Conservation (phyloP, 2,113 vertebrate species). For the Hyperopisus bebe region DNA sequence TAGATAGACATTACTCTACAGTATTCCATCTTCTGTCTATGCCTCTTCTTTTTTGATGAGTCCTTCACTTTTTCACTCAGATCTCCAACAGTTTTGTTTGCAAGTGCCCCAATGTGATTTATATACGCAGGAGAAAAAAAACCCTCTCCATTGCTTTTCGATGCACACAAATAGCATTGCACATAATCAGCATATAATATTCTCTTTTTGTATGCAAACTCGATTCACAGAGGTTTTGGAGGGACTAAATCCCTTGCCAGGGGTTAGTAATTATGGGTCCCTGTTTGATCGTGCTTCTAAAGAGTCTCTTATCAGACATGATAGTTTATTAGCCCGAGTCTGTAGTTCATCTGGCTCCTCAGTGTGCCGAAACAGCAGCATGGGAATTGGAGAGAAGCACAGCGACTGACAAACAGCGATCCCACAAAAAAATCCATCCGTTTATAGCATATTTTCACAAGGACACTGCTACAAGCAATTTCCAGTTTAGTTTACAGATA, state of each 20-base stretch:
- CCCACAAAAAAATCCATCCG: not conserved
- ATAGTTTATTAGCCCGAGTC: not conserved
- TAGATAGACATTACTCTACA: not conserved
- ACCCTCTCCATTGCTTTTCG: not conserved
- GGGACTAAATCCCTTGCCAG: constrained; percentile 4
- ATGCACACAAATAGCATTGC: not conserved
- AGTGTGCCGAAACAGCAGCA: not conserved
- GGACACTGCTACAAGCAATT: not conserved
- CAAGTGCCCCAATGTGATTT: not conserved
- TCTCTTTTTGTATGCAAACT: constrained; percentile 6
- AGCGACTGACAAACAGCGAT: not conserved
- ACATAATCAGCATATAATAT: not conserved
- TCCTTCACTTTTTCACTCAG: not conserved
- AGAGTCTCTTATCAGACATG: not conserved
- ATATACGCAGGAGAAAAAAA: not conserved
- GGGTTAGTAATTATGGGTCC: constrained; percentile 3
- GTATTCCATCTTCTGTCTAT: not conserved
- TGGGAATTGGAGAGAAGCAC: not conserved
- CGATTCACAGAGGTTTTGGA: not conserved
- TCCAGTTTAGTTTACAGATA: not conserved
- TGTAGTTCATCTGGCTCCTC: not conserved
- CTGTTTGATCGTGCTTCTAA: not conserved
- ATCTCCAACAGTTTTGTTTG: not conserved
- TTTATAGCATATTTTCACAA: not conserved
- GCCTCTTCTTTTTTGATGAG: not conserved